Evolutionary conservation across 2,888 invertebrate genomes (phyloP).

Genomic region (Rhopalosiphum nymphaeae): DNA sequence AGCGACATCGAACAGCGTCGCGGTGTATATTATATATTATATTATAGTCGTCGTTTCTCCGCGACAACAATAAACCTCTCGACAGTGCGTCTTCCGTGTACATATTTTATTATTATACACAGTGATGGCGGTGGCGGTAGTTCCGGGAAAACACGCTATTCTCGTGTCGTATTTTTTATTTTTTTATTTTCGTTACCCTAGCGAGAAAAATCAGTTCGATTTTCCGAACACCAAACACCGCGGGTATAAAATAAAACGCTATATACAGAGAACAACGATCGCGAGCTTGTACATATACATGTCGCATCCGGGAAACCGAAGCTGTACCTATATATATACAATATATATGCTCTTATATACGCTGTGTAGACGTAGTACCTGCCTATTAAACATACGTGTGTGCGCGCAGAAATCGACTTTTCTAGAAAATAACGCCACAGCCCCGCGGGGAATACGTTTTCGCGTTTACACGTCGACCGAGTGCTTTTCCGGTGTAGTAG

Average conservation of each 20-base stretch:
- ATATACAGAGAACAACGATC: neutral
- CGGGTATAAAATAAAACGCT: conserved; percentile 32
- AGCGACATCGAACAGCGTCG: conserved; percentile 20
- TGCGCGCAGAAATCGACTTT: conserved; percentile 31
- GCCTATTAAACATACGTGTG: neutral
- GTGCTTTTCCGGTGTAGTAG: conserved; percentile 19
- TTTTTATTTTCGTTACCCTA: neutral
- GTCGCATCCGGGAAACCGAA: neutral
- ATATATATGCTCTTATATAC: neutral
- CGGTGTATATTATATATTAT: conserved; percentile 9
- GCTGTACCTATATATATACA: neutral
- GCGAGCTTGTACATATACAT: neutral
- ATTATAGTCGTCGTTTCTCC: neutral
- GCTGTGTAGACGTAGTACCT: neutral
- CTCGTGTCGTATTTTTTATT: neutral
- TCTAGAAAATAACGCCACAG: conserved; percentile 32
- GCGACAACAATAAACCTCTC: conserved; percentile 49
- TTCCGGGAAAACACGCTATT: conserved; percentile 48
- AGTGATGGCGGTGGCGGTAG: neutral
- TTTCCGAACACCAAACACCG: conserved; percentile 25
- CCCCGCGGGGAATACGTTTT: conserved; percentile 39
- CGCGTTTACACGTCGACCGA: conserved; percentile 37
- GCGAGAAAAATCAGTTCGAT: conserved; percentile 49
- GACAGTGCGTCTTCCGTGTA: neutral
- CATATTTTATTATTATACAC: neutral